Base-by-base conservation (phyloP, 2,797 vertebrate species). In the Tympanoctomys barrerae region DNA sequence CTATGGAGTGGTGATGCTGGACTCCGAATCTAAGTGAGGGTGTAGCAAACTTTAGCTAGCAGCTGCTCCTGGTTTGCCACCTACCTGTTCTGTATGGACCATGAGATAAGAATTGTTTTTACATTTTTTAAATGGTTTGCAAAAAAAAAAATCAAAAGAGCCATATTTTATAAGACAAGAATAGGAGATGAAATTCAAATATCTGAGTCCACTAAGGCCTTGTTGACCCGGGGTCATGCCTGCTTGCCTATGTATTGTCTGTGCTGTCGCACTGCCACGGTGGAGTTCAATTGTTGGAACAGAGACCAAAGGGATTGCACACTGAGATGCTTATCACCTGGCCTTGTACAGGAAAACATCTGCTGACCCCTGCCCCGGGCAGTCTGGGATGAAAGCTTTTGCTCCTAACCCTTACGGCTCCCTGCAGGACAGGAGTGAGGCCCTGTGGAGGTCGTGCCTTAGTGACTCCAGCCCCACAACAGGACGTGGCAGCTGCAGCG, bases 251-350 rank as follows among this genome's bases (percentile, higher is more conserved):
- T 7, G 28, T 2, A 4, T 18, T 1, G 0, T 77, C n/a, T 42
- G 1, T 0, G 19, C 49, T 39, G 19, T 3, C 0, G 1, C 0
- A 16, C 22, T 33, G 31, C 42, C 33, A 49, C 1, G 28, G 52
- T 24, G 36, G 80, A 81, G 39, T 0, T 14, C 33, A n/a, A 14
- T 1, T 16, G 49, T 36, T 49, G 59, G 3, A 2, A 83, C 31
- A 24, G 26, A 36, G 39, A 70, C 36, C 11, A 26, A 21, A 68
- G 4, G 28, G 77, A 26, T 31, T 0, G 0, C 0, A 21, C 28
- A 24, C 39, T 84, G 84, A 8, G 87, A 33, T 59, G 73, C 1
- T 36, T 61, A 31, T 46, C 54, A 24, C 24, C 7, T n/a, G 66
- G 73, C 14, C 54, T 6, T 33, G 75, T 14, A 8, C 0, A 28